Percentiles rank a stretch among this genome's conserved stretches.
These are phyloP conservation scores for Stenodema calcarata DNA, from an alignment of 2,888 invertebrate genomes.

Conservation along the genomic window DNA sequence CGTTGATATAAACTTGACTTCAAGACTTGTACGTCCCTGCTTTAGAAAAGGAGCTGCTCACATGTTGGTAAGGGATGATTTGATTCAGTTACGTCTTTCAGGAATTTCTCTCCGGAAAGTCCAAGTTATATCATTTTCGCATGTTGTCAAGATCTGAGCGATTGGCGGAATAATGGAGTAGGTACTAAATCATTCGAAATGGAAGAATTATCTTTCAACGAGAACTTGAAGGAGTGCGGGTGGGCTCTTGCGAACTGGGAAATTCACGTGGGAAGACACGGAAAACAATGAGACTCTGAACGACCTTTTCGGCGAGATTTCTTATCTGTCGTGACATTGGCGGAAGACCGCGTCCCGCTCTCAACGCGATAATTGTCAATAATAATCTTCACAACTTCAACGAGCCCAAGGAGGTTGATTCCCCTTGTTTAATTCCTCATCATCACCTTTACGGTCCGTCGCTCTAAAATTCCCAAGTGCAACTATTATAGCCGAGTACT, in stretches of 20 bases:
- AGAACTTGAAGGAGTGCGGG: background rate
- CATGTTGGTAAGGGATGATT: background rate
- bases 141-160: background rate
- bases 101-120: background rate
- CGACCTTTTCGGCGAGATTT: background rate
- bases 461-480: too few relatives aligned
- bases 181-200: background rate
- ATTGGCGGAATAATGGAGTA: background rate
- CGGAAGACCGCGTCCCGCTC: background rate
- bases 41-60: too few relatives aligned
- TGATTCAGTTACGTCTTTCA: too few relatives aligned
- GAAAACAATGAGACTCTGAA: background rate
- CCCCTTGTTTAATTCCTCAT: background rate
- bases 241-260: background rate
- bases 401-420: background rate
- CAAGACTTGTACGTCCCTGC: too few relatives aligned
- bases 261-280: background rate
- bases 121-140: background rate
- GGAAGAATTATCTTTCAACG: background rate
- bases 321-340: background rate
- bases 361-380: background rate
- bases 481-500: too few relatives aligned
- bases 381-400: background rate
- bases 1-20: too few relatives aligned
- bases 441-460: background rate